phyloP scores from a whole-genome alignment of 2,113 vertebrate genomes.

The Calypte anna region DNA sequence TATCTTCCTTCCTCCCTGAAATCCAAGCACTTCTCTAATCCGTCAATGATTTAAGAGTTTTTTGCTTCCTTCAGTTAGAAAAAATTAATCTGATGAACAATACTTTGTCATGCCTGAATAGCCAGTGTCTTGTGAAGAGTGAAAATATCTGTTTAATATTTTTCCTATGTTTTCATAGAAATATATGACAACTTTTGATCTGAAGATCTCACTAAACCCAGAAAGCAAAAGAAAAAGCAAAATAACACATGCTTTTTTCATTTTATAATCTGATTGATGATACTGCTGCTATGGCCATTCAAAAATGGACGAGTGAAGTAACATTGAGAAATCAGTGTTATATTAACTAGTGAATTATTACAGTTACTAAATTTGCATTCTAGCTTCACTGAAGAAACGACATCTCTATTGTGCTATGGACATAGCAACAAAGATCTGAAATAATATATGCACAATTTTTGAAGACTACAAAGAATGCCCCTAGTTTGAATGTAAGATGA shows the following conservation, averaged over 20 bases:
- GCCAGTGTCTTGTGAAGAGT: neutral
- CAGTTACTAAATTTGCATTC: neutral
- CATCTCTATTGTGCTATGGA: neutral
- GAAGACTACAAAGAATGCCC: neutral
- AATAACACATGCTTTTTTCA: accelerated
- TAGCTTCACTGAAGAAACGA: neutral
- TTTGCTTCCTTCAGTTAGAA: neutral
- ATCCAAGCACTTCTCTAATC: neutral
- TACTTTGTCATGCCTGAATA: neutral
- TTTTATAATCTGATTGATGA: neutral
- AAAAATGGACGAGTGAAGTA: neutral
- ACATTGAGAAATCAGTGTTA: neutral
- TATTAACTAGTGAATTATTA: neutral
- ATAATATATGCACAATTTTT: neutral
- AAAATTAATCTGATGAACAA: neutral
- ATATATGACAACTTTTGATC: neutral
- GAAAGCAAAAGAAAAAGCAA: neutral
- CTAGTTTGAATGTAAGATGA: neutral
- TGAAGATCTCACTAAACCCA: neutral
- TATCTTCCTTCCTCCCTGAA: neutral
- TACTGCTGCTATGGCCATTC: neutral
- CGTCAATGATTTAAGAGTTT: neutral
- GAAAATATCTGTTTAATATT: neutral
- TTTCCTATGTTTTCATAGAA: neutral
- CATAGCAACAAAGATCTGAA: neutral